Percentiles rank a stretch among this genome's conserved stretches.
Evolutionary conservation across 2,888 invertebrate genomes (phyloP).

Genomic region (Luperina testacea): DNA sequence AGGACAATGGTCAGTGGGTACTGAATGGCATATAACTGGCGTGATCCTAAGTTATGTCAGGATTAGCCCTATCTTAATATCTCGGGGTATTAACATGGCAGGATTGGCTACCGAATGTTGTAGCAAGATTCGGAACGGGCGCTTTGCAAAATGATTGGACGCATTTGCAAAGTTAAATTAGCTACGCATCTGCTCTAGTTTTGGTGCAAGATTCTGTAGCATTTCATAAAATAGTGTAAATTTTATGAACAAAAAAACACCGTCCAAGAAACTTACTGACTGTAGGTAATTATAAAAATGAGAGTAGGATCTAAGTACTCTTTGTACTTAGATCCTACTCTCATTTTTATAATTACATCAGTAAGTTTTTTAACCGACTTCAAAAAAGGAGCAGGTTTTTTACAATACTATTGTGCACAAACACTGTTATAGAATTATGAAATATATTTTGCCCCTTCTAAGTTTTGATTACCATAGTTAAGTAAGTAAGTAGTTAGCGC

Average conservation of each 20-base stretch:
- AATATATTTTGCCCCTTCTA: too few relatives aligned
- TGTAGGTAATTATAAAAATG: too few relatives aligned
- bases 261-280: not conserved
- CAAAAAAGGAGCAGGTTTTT: too few relatives aligned
- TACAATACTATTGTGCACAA: too few relatives aligned
- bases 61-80: constrained; percentile 90
- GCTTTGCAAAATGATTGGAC: constrained; percentile 38
- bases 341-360: too few relatives aligned
- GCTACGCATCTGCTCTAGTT: not conserved
- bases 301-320: too few relatives aligned
- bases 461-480: too few relatives aligned
- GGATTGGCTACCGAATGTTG: constrained; percentile 65
- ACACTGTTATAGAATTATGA: too few relatives aligned
- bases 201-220: not conserved
- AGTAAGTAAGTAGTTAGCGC: too few relatives aligned
- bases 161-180: not conserved
- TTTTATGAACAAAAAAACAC: not conserved
- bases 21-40: constrained; percentile 82
- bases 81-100: constrained; percentile 80
- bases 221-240: not conserved
- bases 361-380: too few relatives aligned
- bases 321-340: not conserved
- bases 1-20: constrained; percentile 88
- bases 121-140: constrained; percentile 48
- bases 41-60: constrained; percentile 89